Evolutionary conservation across 2,797 vertebrate species (phyloP), one percentile per base, ranked within the genome.

Genomic region (Tamandua tetradactyla): DNA sequence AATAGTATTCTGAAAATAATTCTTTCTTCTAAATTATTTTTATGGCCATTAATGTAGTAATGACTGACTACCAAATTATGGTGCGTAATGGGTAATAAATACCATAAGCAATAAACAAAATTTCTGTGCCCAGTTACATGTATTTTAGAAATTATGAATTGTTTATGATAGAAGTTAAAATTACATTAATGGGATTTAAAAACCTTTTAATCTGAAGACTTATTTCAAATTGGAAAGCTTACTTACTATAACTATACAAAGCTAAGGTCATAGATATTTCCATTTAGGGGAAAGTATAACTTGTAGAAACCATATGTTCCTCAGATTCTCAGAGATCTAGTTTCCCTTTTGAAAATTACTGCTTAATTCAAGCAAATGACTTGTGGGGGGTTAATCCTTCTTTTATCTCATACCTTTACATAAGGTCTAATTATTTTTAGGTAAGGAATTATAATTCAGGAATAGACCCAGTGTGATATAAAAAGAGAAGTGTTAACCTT

Each of bases 201-300:
- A 27, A 9, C 9, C 20, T 55, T 91, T n/a, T 49, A 74, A 37
- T 35, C 62, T 76, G 52, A 44, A 17, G 44, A 74, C 61, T 75
- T 89, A 93, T 25, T 76, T 89, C 40, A 66, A 79, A 49, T 80
- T 12, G 49, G 32, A 86, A 84, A 82, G 15, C 59, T 68, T 42
- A 86, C 95, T 94, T 94, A 95, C 89, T 97, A 93, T 82, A 87
- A 94, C 74, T 93, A 82, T 37, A 30, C 80, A 90, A 68, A 74
- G 32, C 30, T 96, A 71, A 87, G 20, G 1, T 66, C 52, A 37
- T 4, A 59, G 3, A 88, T 93, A 87, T 22, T 35, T 64, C 82
- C 88, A 95, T 95, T 97, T 96, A 75, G 30, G 35, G 94, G 44
- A 79, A 89, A 97, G 96, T 96, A 94, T 90, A 94, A 85, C 17